Conservation (phyloP, 2,113 vertebrate species). For the Melanerpes formicivorus region DNA sequence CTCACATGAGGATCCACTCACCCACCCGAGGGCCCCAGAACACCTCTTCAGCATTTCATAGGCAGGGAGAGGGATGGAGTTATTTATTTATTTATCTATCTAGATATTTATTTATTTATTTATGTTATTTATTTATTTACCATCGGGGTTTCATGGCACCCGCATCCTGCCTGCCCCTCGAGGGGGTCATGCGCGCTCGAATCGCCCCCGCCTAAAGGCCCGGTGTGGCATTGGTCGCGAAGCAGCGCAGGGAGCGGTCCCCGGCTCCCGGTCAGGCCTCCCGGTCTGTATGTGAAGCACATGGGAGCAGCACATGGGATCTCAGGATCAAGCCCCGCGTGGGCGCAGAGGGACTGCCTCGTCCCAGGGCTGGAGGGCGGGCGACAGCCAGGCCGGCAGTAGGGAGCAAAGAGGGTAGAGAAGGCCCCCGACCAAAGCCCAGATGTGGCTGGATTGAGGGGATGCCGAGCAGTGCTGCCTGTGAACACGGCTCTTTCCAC, state of each 20-base stretch:
- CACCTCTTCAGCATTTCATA: conserved; percentile 7
- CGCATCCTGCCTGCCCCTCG: neutral
- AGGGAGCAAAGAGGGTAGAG: neutral
- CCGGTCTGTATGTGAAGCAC: neutral
- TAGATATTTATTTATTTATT: too few species aligned
- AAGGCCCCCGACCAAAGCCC: neutral
- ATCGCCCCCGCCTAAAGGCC: neutral
- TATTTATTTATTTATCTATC: too few species aligned
- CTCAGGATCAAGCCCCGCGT: neutral
- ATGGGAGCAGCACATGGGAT: neutral
- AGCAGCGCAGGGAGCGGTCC: neutral
- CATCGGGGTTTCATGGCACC: neutral
- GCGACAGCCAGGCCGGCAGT: neutral
- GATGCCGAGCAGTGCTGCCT: neutral
- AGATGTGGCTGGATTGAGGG: rapidly evolving
- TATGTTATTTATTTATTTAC: too few species aligned
- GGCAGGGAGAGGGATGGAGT: neutral
- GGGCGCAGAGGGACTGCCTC: neutral
- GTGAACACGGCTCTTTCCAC: neutral
- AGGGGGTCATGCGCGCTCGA: neutral
- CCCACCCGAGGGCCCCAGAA: neutral
- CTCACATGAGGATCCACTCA: neutral
- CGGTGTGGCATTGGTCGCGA: neutral
- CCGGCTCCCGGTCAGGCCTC: neutral
- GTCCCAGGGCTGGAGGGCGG: neutral